These are phyloP conservation scores for Nycticryphes semicollaris DNA, from an alignment of 2,113 vertebrate genomes.

Conservation along the genomic window DNA sequence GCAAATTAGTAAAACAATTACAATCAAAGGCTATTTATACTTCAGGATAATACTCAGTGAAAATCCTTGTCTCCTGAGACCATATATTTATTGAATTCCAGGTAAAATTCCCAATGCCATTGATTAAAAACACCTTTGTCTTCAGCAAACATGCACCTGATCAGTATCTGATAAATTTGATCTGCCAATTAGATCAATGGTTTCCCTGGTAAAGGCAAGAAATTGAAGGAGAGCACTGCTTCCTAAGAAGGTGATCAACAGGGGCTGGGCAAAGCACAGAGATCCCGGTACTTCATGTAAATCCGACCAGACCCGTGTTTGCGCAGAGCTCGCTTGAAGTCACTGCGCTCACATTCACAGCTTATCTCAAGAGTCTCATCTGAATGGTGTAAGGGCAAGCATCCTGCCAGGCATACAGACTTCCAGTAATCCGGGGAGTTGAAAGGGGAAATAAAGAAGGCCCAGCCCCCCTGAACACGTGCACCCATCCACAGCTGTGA, in stretches of 20 bases:
- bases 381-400: not conserved
- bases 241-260: not conserved
- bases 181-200: not conserved
- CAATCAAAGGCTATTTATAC: not conserved
- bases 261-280: not conserved
- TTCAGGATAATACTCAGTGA: not conserved
- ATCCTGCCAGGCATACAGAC: not conserved
- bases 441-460: not conserved
- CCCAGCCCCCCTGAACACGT: not conserved
- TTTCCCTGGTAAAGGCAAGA: not conserved
- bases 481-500: not conserved
- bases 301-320: not conserved
- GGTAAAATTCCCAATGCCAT: not conserved
- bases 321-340: not conserved
- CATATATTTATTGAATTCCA: not conserved
- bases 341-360: not conserved
- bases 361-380: not conserved
- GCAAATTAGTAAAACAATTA: slow-evolving; percentile 3
- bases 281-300: not conserved
- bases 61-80: not conserved
- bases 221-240: not conserved
- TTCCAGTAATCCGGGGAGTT: not conserved
- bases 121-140: not conserved
- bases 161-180: not conserved
- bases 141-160: not conserved